Evolutionary conservation across 2,797 vertebrate genomes (phyloP).

Genomic region (Borostomias antarcticus): DNA sequence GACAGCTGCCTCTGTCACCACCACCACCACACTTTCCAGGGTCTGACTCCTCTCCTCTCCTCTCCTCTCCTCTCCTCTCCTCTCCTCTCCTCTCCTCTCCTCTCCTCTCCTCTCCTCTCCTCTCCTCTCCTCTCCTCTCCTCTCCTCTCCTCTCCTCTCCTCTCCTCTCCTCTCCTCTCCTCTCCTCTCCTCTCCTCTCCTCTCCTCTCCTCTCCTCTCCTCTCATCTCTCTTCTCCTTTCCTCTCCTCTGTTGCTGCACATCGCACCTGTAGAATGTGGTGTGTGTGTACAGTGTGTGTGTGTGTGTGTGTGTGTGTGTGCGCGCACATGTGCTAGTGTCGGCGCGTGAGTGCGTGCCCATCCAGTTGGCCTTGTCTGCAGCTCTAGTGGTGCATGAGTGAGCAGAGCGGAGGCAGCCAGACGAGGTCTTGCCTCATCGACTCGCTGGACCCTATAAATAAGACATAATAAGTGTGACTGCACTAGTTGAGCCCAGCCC

Average conservation of each 20-base stretch:
- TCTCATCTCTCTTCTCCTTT: background rate
- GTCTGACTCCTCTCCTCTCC: conserved; percentile 53
- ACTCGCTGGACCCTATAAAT: conserved; percentile 49
- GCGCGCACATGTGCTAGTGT: background rate
- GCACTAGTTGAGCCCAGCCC: conserved; percentile 9
- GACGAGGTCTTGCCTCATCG: conserved; percentile 38
- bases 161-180: no score
- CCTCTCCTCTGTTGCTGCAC: no score
- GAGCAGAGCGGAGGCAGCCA: conserved; percentile 30
- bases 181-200: no score
- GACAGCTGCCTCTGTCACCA: conserved; percentile 94
- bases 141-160: conserved; percentile 18
- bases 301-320: background rate
- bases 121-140: no score
- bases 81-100: conserved; percentile 33
- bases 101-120: conserved; percentile 27
- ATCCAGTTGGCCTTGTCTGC: conserved; percentile 30
- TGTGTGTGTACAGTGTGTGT: background rate
- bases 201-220: background rate
- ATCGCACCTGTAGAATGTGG: no score
- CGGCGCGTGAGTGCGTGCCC: conserved; percentile 29
- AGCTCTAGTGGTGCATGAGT: conserved; percentile 29
- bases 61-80: no score
- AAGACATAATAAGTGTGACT: conserved; percentile 39
- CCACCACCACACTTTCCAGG: conserved; percentile 61